Percentiles rank a stretch among this genome's conserved stretches.
Conservation (phyloP, 2,797 vertebrate genomes). For the Pseudopleuronectes americanus region DNA sequence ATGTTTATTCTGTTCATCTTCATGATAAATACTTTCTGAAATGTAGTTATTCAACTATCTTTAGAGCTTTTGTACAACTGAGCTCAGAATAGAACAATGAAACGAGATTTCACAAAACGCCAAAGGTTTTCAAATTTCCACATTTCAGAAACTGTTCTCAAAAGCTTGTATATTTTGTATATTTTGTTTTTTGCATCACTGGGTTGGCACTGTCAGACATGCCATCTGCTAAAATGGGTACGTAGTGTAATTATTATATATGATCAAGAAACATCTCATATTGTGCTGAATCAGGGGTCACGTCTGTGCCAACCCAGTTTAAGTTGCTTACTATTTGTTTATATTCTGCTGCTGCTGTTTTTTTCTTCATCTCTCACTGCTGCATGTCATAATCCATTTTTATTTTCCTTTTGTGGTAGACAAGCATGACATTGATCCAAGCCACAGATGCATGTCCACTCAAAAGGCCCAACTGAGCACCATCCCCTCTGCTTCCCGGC, state of each 20-base stretch:
- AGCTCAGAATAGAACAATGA: neutral
- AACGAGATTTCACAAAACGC: neutral
- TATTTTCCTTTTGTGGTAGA: conserved; percentile 92
- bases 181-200: conserved; percentile 54
- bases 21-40: conserved; percentile 79
- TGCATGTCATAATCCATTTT: conserved; percentile 89
- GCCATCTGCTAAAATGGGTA: neutral
- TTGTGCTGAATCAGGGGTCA: conserved; percentile 29
- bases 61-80: neutral
- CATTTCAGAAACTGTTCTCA: conserved; percentile 78
- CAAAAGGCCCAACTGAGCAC: conserved; percentile 82
- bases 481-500: conserved; percentile 77
- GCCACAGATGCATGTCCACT: conserved; percentile 86
- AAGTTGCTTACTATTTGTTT: conserved; percentile 59
- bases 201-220: conserved; percentile 63
- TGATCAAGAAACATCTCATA: conserved; percentile 1
- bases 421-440: conserved; percentile 94
- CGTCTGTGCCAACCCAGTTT: conserved; percentile 68
- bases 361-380: conserved; percentile 72
- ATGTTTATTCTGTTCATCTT: conserved; percentile 44
- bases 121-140: neutral
- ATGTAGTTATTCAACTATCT: conserved; percentile 47
- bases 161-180: conserved; percentile 57
- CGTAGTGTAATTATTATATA: neutral
- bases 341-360: conserved; percentile 70